These are phyloP conservation scores for Pachyrhynchus sulphureomaculatus DNA, from an alignment of 1,140 invertebrate species.

Conservation along the genomic window DNA sequence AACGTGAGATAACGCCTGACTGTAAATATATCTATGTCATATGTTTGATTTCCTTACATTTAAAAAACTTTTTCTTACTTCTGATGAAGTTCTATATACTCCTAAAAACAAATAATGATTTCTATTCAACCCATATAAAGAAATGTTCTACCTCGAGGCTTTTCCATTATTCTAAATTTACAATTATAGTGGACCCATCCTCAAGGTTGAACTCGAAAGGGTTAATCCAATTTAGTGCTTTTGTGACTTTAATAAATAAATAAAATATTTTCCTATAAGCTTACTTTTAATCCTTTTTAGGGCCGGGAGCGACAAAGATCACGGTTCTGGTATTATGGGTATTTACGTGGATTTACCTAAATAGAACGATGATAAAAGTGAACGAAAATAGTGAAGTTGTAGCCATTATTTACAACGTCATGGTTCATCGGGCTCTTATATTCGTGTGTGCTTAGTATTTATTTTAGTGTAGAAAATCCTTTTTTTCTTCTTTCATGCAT, in stretches of 20 bases:
- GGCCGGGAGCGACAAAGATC: constrained; percentile 19
- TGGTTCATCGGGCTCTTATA: constrained; percentile 17
- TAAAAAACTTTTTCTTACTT: too few species aligned
- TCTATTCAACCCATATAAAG: neutral
- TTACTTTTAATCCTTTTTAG: constrained; percentile 27
- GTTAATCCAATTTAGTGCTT: constrained; percentile 36
- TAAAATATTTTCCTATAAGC: constrained; percentile 24
- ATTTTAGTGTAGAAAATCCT: constrained; percentile 13
- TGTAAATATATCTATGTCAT: too few species aligned
- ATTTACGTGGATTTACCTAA: constrained; percentile 26
- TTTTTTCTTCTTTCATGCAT: too few species aligned
- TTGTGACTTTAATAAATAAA: constrained; percentile 33
- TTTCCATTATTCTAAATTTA: neutral
- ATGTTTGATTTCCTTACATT: too few species aligned
- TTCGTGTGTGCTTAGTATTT: constrained; percentile 2
- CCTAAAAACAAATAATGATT: neutral
- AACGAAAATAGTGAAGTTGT: constrained; percentile 16
- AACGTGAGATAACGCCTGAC: too few species aligned
- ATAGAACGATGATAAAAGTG: constrained; percentile 16
- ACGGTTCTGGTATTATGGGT: constrained; percentile 18
- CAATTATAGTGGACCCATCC: neutral
- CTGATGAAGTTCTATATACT: too few species aligned
- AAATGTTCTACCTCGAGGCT: neutral
- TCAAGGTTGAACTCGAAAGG: constrained; percentile 6
- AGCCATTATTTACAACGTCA: constrained; percentile 20